phyloP scores from a whole-genome alignment of 2,113 vertebrate species.

The Trinectes maculatus region DNA sequence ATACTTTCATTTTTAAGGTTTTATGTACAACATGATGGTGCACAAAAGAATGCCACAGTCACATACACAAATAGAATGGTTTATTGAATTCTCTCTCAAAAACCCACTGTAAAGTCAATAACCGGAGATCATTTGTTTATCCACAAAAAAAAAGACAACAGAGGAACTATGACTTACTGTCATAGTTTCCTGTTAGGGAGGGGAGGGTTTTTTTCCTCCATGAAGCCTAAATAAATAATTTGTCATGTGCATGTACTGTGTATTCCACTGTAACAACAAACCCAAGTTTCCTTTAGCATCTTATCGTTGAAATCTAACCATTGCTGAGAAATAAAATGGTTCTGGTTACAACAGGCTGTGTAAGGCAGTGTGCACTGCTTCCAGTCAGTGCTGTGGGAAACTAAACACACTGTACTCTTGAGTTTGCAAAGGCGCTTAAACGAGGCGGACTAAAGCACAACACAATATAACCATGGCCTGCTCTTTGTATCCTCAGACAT shows the following conservation, averaged over 20 bases:
- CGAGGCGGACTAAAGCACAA: constrained; percentile 5
- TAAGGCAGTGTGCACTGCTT: constrained; percentile 6
- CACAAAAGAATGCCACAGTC: constrained; percentile 33
- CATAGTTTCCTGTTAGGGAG: constrained; percentile 3
- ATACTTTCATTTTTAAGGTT: constrained; percentile 35
- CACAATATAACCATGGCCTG: background rate
- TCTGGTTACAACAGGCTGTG: background rate
- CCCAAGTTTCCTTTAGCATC: background rate
- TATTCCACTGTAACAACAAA: constrained; percentile 16
- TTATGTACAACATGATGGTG: constrained; percentile 29
- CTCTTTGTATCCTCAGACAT: too few relatives aligned
- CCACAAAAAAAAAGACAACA: background rate
- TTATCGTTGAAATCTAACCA: background rate
- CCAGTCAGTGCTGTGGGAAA: background rate
- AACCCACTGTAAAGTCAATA: background rate
- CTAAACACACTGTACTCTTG: background rate
- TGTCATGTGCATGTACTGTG: background rate
- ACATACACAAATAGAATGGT: constrained; percentile 26
- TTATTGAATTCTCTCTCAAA: background rate
- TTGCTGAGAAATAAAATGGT: background rate
- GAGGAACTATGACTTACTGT: constrained; percentile 19
- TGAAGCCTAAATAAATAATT: constrained; percentile 39
- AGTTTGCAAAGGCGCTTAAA: constrained; percentile 44
- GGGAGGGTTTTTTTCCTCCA: background rate
- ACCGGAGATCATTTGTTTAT: background rate